Evolutionary conservation across 2,797 vertebrate species (phyloP).

Genomic region (Craterocephalus amniculus): DNA sequence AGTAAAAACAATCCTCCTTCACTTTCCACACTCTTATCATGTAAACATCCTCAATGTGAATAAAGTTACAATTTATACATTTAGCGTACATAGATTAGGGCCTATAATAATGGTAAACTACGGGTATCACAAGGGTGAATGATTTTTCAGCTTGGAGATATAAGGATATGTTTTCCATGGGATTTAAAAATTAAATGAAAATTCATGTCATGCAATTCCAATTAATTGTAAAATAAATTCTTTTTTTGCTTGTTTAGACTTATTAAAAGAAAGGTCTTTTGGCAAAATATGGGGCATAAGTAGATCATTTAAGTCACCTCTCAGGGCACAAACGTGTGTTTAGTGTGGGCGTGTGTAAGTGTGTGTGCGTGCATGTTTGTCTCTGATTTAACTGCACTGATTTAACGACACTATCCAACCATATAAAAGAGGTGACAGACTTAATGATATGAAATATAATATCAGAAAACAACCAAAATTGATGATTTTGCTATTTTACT

Average conservation of each 20-base stretch:
- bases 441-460: slow-evolving; percentile 56
- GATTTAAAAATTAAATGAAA: slow-evolving; percentile 2
- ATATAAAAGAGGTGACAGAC: slow-evolving; percentile 51
- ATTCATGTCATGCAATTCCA: slow-evolving; percentile 55
- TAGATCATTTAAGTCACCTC: slow-evolving; percentile 13
- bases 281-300: not conserved
- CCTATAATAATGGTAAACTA: slow-evolving; percentile 50
- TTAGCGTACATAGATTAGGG: slow-evolving; percentile 55
- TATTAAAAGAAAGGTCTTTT: not conserved
- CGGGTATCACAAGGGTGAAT: slow-evolving; percentile 42
- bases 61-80: slow-evolving; percentile 54
- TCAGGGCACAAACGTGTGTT: not conserved
- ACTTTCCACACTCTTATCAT: slow-evolving; percentile 35
- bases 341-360: slow-evolving; percentile 1
- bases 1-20: slow-evolving; percentile 67
- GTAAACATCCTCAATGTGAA: slow-evolving; percentile 57
- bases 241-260: too few relatives aligned
- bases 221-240: slow-evolving; percentile 37
- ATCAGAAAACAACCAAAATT: slow-evolving; percentile 47
- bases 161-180: slow-evolving; percentile 36
- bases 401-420: slow-evolving; percentile 59
- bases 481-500: slow-evolving; percentile 18
- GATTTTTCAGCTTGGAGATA: slow-evolving; percentile 32
- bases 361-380: slow-evolving; percentile 9
- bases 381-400: slow-evolving; percentile 23